Evolutionary conservation across 2,888 invertebrate genomes (phyloP), one percentile per base, ranked within the genome.

Genomic region (Tetanocera ferruginea): DNA sequence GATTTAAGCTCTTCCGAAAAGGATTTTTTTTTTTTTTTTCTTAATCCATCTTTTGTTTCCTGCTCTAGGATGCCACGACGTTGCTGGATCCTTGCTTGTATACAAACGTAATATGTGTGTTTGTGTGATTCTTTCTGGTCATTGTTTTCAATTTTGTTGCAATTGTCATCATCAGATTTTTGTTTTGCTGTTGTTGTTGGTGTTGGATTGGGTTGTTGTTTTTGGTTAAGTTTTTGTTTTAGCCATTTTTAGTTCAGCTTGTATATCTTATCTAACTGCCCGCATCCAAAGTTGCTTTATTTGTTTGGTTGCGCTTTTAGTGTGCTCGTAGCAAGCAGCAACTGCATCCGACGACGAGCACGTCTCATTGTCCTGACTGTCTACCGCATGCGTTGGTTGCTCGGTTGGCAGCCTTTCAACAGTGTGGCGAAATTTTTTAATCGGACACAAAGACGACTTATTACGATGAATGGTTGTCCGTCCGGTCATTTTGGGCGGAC

Each of bases 351-450:
- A 9, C 49, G 49, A 49, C 49, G 19, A 23, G 6, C 19, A 23
- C 62, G 28, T 25, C 17, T 31, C 62, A 17, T 19, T 25, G 62
- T 25, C 14, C 31, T 25, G 28, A 62, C 31, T 62, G 37, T 66
- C 80, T 81, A 83, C 83, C 83, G 84, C 62, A 51, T 25, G 83
- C 85, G 84, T 84, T 86, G 19, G n/a, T 71, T 57, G 64, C 23
- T 74, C 19, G 25, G 34, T 9, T 43, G 28, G 57, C 52, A 28
- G 72, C 43, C 71, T 75, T 64, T 52, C 71, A 78, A 64, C 64
- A 55, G 34, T 64, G 69, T 57, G 62, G 69, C 72, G 67, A 80
- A 70, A 76, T 77, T 67, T 78, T 78, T 76, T 73, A 80, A 80
- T 79, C 78, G 70, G 72, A 76, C 77, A 78, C 74, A 79, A 79